Base-by-base conservation (phyloP, 2,113 vertebrate species). In the Muntiacus muntjak region DNA sequence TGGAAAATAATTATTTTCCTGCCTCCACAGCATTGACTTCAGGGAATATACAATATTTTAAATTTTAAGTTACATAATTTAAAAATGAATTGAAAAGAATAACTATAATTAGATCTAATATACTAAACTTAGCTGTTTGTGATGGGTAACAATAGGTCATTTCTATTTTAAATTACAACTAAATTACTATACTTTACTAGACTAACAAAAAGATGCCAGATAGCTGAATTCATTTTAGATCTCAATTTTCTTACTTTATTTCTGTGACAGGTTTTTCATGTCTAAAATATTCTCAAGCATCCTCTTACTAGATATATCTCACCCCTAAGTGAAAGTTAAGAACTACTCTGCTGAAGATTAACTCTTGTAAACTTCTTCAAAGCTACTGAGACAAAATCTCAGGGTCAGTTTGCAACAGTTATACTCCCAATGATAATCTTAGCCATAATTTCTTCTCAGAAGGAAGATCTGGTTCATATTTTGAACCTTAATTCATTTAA, bases 41-140 rank as follows among this genome's bases (percentile, higher is more conserved):
- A 96, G 19, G 57, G 33, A 94, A 96, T 50, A 87, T 11, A 50
- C 5, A 91, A 4, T 87, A 83, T 40, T 60, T 94, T 74, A 58
- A 89, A 76, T 85, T 78, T 15, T 90, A 87, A 83, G 33, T 87
- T 95, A 92, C 47, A 58, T 85, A 8, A 89, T 83, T 86, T 85
- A 82, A 97, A 76, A 50, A 64, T 74, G 52, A 88, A 15, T 89
- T 89, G 13, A 93, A 93, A 93, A 91, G 30, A 43, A 15, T 62
- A 92, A 84, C 33, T 78, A 33, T 33, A 76, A 47, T 64, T 83
- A 98, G 62, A 55, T n/a, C 26, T 55, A 92, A 89, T 76, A 76
- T 60, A 86, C 9, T 28, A 95, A 97, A 92, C 47, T 58, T 89
- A 71, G 21, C 28, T 81, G 87, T 60, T 50, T 98, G 50, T 84